Percentiles rank a stretch among this genome's conserved stretches.
Evolutionary conservation across 2,797 vertebrate species (phyloP).

Genomic region (Pipistrellus kuhlii): DNA sequence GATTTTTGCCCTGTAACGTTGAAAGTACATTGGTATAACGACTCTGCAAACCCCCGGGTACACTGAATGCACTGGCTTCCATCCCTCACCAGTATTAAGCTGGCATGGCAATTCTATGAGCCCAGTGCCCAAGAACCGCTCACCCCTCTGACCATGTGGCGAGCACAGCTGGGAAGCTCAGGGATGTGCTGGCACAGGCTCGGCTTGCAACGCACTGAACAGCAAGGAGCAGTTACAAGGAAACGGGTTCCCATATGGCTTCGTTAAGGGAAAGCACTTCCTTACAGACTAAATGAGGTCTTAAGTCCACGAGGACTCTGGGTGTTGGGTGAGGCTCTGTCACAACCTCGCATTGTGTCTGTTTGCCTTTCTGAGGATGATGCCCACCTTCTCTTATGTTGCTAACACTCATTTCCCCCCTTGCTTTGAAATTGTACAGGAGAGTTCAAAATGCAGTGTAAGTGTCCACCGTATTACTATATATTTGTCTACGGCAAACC

Average conservation of each 20-base stretch:
- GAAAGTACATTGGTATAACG: not conserved
- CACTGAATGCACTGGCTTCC: not conserved
- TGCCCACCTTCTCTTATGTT: not conserved
- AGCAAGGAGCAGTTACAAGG: not conserved
- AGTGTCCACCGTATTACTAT: not conserved
- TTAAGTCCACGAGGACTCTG: not conserved
- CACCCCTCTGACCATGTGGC: not conserved
- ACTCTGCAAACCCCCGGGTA: not conserved
- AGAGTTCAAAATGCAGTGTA: not conserved
- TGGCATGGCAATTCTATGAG: not conserved
- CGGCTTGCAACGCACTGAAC: not conserved
- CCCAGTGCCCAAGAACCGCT: not conserved
- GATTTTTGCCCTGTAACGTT: not conserved
- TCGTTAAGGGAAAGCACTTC: not conserved
- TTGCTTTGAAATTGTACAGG: not conserved
- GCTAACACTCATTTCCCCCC: not conserved
- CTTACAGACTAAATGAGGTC: conserved; percentile 14
- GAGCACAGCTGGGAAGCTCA: not conserved
- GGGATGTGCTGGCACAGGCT: not conserved
- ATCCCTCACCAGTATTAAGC: not conserved
- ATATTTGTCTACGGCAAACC: not conserved
- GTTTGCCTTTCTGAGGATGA: not conserved
- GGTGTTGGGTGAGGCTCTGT: not conserved
- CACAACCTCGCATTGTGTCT: not conserved
- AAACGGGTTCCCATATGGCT: not conserved